phyloP scores from a whole-genome alignment of 2,113 vertebrate species.

The Lophius piscatorius region DNA sequence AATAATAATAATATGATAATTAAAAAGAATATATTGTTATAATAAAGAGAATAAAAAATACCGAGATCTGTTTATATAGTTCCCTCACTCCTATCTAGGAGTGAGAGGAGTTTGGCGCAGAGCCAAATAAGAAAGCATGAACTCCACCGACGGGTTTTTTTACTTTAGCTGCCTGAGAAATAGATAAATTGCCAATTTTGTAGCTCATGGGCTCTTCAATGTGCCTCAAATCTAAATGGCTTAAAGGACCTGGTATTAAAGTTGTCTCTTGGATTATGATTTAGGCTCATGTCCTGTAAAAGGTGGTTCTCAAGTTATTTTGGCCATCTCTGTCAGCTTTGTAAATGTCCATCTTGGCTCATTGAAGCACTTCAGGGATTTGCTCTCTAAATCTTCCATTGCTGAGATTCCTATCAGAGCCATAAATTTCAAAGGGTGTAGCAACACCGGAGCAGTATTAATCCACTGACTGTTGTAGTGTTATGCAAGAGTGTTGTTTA shows the following conservation, averaged over 20 bases:
- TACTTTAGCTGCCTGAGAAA: not conserved
- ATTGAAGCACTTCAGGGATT: conserved; percentile 59
- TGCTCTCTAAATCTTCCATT: conserved; percentile 66
- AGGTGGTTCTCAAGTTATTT: conserved; percentile 15
- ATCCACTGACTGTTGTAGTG: conserved; percentile 56
- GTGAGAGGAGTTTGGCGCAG: too few species aligned
- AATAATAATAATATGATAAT: too few species aligned
- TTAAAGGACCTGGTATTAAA: not conserved
- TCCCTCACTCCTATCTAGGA: too few species aligned
- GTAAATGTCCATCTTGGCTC: conserved; percentile 31
- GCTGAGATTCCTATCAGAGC: conserved; percentile 68
- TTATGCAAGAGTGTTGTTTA: conserved; percentile 14
- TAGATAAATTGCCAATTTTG: not conserved
- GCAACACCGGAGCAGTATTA: conserved; percentile 38
- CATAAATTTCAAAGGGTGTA: conserved; percentile 70
- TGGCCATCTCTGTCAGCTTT: conserved; percentile 3
- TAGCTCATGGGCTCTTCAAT: not conserved
- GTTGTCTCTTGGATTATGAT: not conserved
- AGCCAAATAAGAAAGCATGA: too few species aligned
- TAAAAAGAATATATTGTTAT: too few species aligned
- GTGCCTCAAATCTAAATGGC: not conserved
- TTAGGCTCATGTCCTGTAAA: conserved; percentile 12
- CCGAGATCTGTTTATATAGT: too few species aligned
- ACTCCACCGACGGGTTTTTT: too few species aligned
- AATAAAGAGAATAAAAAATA: too few species aligned